Conservation (phyloP, 2,113 vertebrate species). For the Engystomops pustulosus region DNA sequence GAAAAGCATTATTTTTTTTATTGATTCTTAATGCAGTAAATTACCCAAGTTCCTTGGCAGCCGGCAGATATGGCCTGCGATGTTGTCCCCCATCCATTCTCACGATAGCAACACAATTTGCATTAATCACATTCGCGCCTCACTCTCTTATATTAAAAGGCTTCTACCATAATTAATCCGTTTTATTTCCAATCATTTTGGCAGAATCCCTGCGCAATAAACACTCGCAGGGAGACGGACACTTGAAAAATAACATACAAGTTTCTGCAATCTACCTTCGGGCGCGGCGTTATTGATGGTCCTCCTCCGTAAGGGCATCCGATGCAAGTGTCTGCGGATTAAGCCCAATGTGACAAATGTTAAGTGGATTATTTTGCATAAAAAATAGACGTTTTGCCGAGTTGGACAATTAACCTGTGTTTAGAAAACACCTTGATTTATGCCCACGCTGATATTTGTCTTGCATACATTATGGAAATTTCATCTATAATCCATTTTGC, state of each 20-base stretch:
- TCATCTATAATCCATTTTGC: slow-evolving; percentile 99
- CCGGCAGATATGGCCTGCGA: slow-evolving; percentile 87
- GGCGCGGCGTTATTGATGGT: slow-evolving; percentile 89
- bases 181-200: slow-evolving; percentile 96
- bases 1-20: slow-evolving; percentile 98
- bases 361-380: slow-evolving; percentile 99
- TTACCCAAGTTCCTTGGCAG: slow-evolving; percentile 96
- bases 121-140: slow-evolving; percentile 94
- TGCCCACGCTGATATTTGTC: slow-evolving; percentile 87
- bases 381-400: slow-evolving; percentile 92
- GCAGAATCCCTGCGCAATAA: slow-evolving; percentile 99
- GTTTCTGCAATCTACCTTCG: slow-evolving; percentile 85
- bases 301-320: slow-evolving; percentile 81
- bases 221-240: slow-evolving; percentile 93
- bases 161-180: slow-evolving; percentile 93
- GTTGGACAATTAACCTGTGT: slow-evolving; percentile 97
- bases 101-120: slow-evolving; percentile 87
- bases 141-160: slow-evolving; percentile 99
- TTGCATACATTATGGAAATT: slow-evolving; percentile 99
- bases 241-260: slow-evolving; percentile 82
- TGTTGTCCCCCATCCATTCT: slow-evolving; percentile 86
- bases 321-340: slow-evolving; percentile 75
- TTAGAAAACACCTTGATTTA: slow-evolving; percentile 99
- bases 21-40: slow-evolving; percentile 99
- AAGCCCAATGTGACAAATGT: slow-evolving; percentile 81